Evolutionary conservation across 2,888 invertebrate genomes (phyloP).

Genomic region (Sussaba pulchella): DNA sequence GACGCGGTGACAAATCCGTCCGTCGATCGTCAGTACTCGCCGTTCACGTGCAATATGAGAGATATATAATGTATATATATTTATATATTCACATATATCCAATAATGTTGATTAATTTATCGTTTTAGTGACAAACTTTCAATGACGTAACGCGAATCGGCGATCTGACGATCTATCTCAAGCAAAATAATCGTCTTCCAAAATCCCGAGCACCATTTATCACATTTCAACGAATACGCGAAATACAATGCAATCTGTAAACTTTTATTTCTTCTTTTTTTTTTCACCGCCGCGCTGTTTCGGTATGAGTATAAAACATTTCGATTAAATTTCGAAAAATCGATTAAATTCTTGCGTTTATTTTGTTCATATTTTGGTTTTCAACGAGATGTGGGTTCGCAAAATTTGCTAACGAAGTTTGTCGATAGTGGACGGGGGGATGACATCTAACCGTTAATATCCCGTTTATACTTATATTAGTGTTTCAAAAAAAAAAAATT

Average conservation of each 20-base stretch:
- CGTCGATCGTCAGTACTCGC: slow-evolving; percentile 8
- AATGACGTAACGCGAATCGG: slow-evolving; percentile 32
- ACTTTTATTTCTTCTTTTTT: background rate
- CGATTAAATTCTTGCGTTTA: slow-evolving; percentile 36
- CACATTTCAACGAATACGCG: slow-evolving; percentile 2
- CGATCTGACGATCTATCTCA: slow-evolving; percentile 23
- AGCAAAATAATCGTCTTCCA: slow-evolving; percentile 16
- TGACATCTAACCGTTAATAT: slow-evolving; percentile 80
- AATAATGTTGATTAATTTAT: slow-evolving; percentile 37
- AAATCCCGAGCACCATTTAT: slow-evolving; percentile 17
- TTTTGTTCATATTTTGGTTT: slow-evolving; percentile 21
- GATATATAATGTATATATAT: slow-evolving; percentile 25
- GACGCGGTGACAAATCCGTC: slow-evolving; percentile 22
- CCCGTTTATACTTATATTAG: slow-evolving; percentile 81
- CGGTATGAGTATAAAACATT: slow-evolving; percentile 40
- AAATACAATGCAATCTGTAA: slow-evolving; percentile 13
- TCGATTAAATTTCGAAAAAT: slow-evolving; percentile 37
- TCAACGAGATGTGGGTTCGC: slow-evolving; percentile 28
- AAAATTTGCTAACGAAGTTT: slow-evolving; percentile 62
- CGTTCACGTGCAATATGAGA: slow-evolving; percentile 11
- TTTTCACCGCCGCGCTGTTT: slow-evolving; percentile 31
- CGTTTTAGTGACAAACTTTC: slow-evolving; percentile 2
- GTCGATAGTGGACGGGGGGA: slow-evolving; percentile 74
- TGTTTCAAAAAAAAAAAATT: no score
- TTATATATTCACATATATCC: slow-evolving; percentile 39